Conservation (phyloP, 2,113 vertebrate species). For the Prunella fulvescens region DNA sequence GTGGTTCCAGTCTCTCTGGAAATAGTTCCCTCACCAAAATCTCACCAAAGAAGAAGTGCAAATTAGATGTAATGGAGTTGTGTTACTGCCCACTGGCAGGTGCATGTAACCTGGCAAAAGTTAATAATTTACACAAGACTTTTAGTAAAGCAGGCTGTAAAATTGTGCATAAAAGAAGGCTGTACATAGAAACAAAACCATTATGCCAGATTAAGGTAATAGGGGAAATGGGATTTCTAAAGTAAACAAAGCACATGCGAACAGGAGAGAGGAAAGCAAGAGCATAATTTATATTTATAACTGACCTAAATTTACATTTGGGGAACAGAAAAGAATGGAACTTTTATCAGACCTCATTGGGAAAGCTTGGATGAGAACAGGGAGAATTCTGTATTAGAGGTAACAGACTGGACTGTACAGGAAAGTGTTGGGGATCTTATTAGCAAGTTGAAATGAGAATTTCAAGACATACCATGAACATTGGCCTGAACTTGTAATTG, state of each 20-base stretch:
- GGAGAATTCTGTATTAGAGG: not conserved
- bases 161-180: not conserved
- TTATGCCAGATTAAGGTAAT: not conserved
- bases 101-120: not conserved
- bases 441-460: not conserved
- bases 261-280: not conserved
- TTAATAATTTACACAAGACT: not conserved
- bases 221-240: not conserved
- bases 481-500: not conserved
- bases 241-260: not conserved
- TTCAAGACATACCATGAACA: not conserved
- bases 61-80: not conserved
- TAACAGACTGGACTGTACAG: not conserved
- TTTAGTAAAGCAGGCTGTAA: not conserved
- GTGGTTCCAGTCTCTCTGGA: not conserved
- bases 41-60: not conserved
- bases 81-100: not conserved
- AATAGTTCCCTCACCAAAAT: not conserved
- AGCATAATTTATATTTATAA: not conserved
- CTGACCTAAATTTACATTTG: not conserved
- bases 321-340: not conserved
- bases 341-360: not conserved
- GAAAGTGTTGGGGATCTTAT: not conserved
- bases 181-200: constrained; percentile 1
- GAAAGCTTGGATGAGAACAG: not conserved